phyloP scores from a whole-genome alignment of 2,888 invertebrate species.

The Listrodromus nycthemerus region DNA sequence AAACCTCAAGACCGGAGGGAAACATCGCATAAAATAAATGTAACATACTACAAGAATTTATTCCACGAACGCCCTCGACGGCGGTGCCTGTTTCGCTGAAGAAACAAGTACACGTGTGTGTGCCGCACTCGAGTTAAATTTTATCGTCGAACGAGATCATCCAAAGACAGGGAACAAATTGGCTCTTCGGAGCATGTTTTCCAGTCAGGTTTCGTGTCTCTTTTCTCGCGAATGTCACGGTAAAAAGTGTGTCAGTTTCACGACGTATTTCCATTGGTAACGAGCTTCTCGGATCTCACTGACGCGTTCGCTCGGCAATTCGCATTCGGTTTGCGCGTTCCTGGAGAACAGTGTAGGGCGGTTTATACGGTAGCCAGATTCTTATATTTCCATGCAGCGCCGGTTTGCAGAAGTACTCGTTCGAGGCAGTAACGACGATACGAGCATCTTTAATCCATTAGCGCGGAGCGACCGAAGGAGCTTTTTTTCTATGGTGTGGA shows the following conservation, averaged over 20 bases:
- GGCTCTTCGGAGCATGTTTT: constrained; percentile 52
- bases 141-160: constrained; percentile 61
- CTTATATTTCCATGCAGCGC: constrained; percentile 16
- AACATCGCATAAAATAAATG: constrained; percentile 44
- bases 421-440: constrained; percentile 15
- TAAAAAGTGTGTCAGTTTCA: constrained; percentile 49
- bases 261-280: constrained; percentile 36
- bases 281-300: constrained; percentile 25
- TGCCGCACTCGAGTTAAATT: constrained; percentile 38
- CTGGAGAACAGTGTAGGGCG: not conserved
- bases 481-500: constrained; percentile 37
- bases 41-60: constrained; percentile 41
- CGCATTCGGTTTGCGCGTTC: not conserved
- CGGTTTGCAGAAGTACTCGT: not conserved
- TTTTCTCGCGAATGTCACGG: constrained; percentile 41
- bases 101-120: not conserved
- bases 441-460: constrained; percentile 45
- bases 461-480: constrained; percentile 9
- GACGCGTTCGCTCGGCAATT: not conserved
- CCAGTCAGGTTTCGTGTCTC: constrained; percentile 50
- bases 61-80: constrained; percentile 38
- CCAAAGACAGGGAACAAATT: constrained; percentile 54
- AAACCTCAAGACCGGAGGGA: constrained; percentile 11
- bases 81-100: not conserved
- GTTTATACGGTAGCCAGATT: constrained; percentile 13